Conservation (phyloP, 2,888 invertebrate genomes). For the Carpatolechia fugitivella region DNA sequence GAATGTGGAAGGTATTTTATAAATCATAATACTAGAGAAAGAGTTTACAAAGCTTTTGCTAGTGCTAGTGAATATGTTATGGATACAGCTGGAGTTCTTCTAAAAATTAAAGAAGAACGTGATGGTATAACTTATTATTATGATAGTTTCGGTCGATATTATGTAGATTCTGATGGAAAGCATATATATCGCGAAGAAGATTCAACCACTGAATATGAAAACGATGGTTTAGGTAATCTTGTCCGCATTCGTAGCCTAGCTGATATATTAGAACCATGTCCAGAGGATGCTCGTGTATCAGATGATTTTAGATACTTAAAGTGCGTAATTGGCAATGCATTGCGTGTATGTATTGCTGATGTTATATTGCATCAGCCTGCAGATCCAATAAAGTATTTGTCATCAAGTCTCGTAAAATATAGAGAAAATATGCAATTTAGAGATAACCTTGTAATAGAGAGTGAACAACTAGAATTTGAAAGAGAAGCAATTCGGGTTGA, state of each 20-base stretch:
- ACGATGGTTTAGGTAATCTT: slow-evolving; percentile 71
- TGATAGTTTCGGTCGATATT: slow-evolving; percentile 68
- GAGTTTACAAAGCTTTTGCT: slow-evolving; percentile 62
- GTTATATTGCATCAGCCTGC: slow-evolving; percentile 61
- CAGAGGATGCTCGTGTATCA: slow-evolving; percentile 58
- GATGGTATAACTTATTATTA: slow-evolving; percentile 60
- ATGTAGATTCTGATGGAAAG: slow-evolving; percentile 58
- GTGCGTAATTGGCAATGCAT: slow-evolving; percentile 55
- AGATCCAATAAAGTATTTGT: slow-evolving; percentile 67
- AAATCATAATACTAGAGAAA: slow-evolving; percentile 50
- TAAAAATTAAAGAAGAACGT: slow-evolving; percentile 61
- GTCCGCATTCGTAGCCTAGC: slow-evolving; percentile 61
- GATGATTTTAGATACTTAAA: slow-evolving; percentile 69
- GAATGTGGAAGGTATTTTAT: slow-evolving; percentile 68
- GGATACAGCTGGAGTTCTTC: slow-evolving; percentile 56
- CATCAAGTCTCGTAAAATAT: slow-evolving; percentile 51
- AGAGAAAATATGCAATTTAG: slow-evolving; percentile 59
- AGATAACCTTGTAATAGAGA: slow-evolving; percentile 51
- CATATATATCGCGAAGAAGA: slow-evolving; percentile 64
- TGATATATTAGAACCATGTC: slow-evolving; percentile 58
- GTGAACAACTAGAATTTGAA: slow-evolving; percentile 52
- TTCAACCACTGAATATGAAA: slow-evolving; percentile 65
- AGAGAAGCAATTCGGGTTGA: slow-evolving; percentile 55
- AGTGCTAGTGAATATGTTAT: slow-evolving; percentile 68
- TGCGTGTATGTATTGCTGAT: slow-evolving; percentile 62